Conservation (phyloP, 2,113 vertebrate species). For the Ivindomyrus marchei region DNA sequence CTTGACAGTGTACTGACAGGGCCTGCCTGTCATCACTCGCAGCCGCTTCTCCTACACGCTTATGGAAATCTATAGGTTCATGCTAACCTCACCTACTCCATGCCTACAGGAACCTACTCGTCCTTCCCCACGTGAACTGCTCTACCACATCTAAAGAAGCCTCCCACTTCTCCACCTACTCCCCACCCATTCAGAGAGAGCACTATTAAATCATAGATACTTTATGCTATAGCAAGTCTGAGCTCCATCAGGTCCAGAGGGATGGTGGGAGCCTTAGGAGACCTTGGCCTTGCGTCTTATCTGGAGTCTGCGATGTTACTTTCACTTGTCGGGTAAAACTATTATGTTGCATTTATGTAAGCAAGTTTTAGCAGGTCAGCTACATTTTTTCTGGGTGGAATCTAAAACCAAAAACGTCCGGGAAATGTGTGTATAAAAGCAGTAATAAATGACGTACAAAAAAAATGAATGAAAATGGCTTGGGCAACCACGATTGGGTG, state of each 20-base stretch:
- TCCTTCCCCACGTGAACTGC: background rate
- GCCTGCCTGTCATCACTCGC: background rate
- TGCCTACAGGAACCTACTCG: background rate
- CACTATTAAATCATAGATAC: background rate
- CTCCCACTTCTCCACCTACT: background rate
- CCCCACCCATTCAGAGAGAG: background rate
- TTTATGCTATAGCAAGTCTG: background rate
- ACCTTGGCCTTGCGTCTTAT: background rate
- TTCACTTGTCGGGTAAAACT: background rate
- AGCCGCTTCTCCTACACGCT: background rate
- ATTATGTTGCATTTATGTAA: background rate
- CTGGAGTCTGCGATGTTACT: background rate
- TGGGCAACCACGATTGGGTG: background rate
- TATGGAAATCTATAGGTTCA: background rate
- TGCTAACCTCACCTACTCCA: background rate
- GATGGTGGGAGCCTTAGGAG: background rate
- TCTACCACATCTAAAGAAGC: background rate
- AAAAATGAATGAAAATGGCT: background rate
- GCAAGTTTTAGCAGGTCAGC: background rate
- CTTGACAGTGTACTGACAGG: background rate
- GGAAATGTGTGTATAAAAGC: background rate
- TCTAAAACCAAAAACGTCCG: background rate
- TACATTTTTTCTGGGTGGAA: background rate
- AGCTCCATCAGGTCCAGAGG: background rate
- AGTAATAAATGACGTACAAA: background rate